Evolutionary conservation across 2,797 vertebrate species (phyloP).

Genomic region (Carcharodon carcharias): DNA sequence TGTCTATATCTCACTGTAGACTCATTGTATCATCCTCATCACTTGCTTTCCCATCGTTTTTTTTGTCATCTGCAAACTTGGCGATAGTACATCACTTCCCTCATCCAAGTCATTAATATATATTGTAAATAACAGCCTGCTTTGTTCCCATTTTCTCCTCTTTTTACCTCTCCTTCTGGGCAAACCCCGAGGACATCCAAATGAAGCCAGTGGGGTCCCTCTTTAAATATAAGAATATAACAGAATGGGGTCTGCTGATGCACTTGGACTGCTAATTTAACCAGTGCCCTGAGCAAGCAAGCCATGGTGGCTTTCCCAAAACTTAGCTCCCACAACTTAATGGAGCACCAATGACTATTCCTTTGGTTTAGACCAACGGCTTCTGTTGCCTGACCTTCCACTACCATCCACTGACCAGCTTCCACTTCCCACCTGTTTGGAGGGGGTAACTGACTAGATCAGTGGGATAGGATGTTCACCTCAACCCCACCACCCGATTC

Average conservation of each 20-base stretch:
- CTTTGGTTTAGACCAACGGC: background rate
- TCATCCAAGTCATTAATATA: too few relatives aligned
- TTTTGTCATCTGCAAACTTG: too few relatives aligned
- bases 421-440: background rate
- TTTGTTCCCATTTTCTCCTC: background rate
- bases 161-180: background rate
- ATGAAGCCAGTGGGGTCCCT: background rate
- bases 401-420: background rate
- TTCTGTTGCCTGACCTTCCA: background rate
- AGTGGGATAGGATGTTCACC: background rate
- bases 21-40: too few relatives aligned
- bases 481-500: background rate
- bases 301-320: background rate
- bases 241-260: background rate
- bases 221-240: background rate
- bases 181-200: background rate
- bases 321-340: background rate
- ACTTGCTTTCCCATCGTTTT: too few relatives aligned
- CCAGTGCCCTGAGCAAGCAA: background rate
- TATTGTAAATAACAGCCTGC: background rate
- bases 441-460: background rate
- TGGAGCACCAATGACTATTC: background rate
- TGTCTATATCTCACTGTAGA: too few relatives aligned
- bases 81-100: too few relatives aligned
- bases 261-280: background rate